A percentile compares a stretch with the other conserved stretches of the same genome.
Evolutionary conservation across 2,113 vertebrate genomes (phyloP).

Genomic region (Camarhynchus parvulus): DNA sequence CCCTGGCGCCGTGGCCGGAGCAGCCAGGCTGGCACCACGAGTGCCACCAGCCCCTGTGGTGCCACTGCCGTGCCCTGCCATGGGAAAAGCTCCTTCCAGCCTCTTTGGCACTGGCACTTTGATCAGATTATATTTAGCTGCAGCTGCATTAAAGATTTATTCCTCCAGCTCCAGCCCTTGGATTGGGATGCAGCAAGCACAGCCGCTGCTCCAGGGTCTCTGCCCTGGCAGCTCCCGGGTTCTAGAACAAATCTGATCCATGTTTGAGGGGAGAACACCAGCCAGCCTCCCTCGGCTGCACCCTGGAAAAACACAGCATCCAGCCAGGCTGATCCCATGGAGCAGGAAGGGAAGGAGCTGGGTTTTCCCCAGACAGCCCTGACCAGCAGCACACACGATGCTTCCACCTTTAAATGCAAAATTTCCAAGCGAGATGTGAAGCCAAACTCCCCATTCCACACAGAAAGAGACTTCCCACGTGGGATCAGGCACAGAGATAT

Average conservation of each 20-base stretch:
- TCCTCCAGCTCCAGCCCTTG: slow-evolving; percentile 22
- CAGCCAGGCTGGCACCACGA: rapidly evolving
- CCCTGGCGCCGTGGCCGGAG: rapidly evolving
- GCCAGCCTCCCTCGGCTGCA: rapidly evolving
- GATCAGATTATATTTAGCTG: slow-evolving; percentile 56
- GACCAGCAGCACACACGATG: rapidly evolving
- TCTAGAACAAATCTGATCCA: background rate
- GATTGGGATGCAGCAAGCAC: background rate
- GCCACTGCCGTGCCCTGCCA: background rate
- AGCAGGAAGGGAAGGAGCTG: background rate
- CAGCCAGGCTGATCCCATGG: rapidly evolving
- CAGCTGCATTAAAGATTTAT: slow-evolving; percentile 68
- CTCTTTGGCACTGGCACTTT: slow-evolving; percentile 40
- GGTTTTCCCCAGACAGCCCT: rapidly evolving
- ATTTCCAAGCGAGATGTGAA: background rate
- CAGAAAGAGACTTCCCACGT: background rate
- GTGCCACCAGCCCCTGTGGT: background rate
- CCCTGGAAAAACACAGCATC: background rate
- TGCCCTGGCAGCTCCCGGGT: background rate
- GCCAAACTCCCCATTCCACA: rapidly evolving
- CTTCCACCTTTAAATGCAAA: background rate
- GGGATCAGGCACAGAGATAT: background rate
- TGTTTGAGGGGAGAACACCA: rapidly evolving
- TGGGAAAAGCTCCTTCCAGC: slow-evolving; percentile 40
- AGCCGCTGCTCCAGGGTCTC: background rate